A percentile compares a stretch with the other conserved stretches of the same genome.
Conservation (phyloP, 2,888 invertebrate genomes). For the Ischnus inquisitorius region DNA sequence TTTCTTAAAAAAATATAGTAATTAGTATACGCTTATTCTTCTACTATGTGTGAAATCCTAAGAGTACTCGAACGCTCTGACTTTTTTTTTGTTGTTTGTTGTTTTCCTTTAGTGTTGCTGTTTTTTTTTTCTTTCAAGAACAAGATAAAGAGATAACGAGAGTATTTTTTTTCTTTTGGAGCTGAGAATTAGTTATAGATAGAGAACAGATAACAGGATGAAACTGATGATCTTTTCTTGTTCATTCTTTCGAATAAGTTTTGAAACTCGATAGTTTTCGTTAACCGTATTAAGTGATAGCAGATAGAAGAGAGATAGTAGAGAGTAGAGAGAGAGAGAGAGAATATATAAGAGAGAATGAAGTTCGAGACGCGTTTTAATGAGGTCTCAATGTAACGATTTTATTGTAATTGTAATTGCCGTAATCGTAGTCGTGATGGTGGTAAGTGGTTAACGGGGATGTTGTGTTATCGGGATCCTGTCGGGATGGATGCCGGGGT, state of each 20-base stretch:
- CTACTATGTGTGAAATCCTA: conserved; percentile 38
- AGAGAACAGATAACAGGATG: conserved; percentile 40
- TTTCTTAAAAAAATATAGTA: conserved; percentile 62
- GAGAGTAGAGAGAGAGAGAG: conserved; percentile 52
- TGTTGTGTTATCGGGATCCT: conserved; percentile 78
- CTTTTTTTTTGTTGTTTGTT: conserved; percentile 6
- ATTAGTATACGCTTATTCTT: conserved; percentile 41
- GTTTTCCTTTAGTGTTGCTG: conserved; percentile 31
- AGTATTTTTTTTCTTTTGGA: conserved; percentile 26
- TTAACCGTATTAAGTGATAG: conserved; percentile 28
- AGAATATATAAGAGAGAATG: conserved; percentile 68
- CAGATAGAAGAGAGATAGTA: conserved; percentile 45
- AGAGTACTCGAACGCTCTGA: conserved; percentile 23
- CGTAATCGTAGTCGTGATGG: conserved; percentile 84
- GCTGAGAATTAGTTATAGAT: conserved; percentile 36
- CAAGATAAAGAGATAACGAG: conserved; percentile 50
- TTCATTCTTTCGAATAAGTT: conserved; percentile 11
- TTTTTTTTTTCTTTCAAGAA: conserved; percentile 43
- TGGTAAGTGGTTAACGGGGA: conserved; percentile 82
- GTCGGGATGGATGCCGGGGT: conserved; percentile 87
- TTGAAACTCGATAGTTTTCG: neutral
- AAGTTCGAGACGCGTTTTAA: conserved; percentile 79
- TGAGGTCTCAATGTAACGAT: conserved; percentile 84
- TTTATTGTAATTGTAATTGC: conserved; percentile 85
- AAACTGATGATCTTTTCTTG: conserved; percentile 39